phyloP scores from a whole-genome alignment of 1,140 invertebrate genomes.

The Gerris buenoi region DNA sequence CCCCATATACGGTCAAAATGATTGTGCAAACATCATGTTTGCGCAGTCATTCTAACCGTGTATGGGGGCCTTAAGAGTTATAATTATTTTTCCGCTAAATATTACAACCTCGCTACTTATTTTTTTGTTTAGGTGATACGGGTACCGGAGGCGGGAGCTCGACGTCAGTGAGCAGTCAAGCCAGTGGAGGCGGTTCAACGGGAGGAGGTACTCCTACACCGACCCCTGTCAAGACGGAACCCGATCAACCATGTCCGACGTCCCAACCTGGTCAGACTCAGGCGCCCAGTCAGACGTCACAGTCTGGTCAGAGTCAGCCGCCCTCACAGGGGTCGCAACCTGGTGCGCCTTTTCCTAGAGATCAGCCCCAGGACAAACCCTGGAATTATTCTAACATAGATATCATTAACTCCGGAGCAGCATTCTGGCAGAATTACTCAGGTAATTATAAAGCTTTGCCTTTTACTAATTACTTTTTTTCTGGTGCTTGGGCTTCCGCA shows the following conservation, averaged over 20 bases:
- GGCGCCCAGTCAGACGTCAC: conserved; percentile 14
- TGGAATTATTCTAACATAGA: conserved; percentile 32
- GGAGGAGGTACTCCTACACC: conserved; percentile 1
- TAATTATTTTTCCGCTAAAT: no score
- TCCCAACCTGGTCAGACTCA: conserved; percentile 11
- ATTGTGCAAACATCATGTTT: no score
- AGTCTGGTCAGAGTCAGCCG: conserved; percentile 12
- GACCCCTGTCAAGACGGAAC: conserved; percentile 5
- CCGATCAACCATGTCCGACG: conserved; percentile 4
- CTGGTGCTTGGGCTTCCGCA: no score
- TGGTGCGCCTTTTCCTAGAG: conserved; percentile 31
- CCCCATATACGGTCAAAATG: no score
- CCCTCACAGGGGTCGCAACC: conserved; percentile 21
- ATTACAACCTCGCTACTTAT: no score
- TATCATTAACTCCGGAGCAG: conserved; percentile 37
- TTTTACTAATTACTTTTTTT: no score
- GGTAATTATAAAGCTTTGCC: no score
- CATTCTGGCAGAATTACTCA: conserved; percentile 78
- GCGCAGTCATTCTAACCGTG: no score
- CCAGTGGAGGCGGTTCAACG: background rate
- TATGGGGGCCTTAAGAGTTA: no score
- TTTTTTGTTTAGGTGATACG: background rate
- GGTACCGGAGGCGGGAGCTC: background rate
- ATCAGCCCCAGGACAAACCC: conserved; percentile 33
- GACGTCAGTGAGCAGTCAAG: conserved; percentile 7